Evolutionary conservation across 2,113 vertebrate genomes (phyloP).

Genomic region (Ailuropoda melanoleuca): DNA sequence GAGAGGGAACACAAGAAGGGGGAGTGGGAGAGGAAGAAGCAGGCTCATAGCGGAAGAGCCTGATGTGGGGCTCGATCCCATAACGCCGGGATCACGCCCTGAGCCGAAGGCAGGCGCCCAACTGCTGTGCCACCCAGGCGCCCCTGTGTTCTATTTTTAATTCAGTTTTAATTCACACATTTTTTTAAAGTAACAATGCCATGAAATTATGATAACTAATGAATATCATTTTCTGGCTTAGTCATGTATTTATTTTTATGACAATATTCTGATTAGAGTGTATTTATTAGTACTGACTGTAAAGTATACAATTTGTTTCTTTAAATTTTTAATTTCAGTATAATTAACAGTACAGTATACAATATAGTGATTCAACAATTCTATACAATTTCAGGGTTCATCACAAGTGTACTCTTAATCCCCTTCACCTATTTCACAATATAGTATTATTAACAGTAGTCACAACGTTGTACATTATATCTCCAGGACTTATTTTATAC

Average conservation of each 20-base stretch:
- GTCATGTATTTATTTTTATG: background rate
- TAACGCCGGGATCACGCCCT: too few species aligned
- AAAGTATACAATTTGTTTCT: background rate
- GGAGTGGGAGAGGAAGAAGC: too few species aligned
- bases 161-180: background rate
- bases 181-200: conserved; percentile 8
- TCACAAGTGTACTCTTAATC: background rate
- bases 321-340: background rate
- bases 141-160: background rate
- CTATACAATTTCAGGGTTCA: background rate
- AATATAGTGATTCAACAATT: background rate
- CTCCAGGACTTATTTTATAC: background rate
- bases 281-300: background rate
- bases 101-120: too few species aligned
- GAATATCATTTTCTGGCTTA: background rate
- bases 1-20: too few species aligned
- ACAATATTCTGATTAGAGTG: background rate
- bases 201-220: background rate
- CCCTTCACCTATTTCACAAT: background rate
- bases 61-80: too few species aligned
- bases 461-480: background rate
- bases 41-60: too few species aligned
- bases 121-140: too few species aligned
- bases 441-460: background rate
- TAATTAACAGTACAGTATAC: background rate